Percentiles rank a stretch among this genome's conserved stretches.
These are phyloP conservation scores for Tragulus kanchil DNA, from an alignment of 2,113 vertebrate genomes.

Conservation along the genomic window DNA sequence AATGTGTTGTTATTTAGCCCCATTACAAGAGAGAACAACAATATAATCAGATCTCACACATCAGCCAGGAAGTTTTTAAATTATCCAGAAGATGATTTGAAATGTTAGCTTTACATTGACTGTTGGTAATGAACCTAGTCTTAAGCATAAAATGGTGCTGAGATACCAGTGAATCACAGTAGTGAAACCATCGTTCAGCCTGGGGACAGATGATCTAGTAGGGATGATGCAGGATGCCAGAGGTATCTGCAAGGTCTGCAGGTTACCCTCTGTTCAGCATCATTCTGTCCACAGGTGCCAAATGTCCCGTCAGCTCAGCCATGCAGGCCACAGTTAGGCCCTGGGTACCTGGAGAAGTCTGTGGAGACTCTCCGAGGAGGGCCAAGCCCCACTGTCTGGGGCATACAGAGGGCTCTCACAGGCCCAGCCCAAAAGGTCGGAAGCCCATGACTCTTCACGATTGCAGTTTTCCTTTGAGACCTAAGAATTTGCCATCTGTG, in stretches of 20 bases:
- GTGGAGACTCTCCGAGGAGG: neutral
- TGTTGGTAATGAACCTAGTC: neutral
- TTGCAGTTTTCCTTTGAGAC: neutral
- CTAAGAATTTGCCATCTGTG: neutral
- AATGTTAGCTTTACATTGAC: neutral
- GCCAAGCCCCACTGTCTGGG: neutral
- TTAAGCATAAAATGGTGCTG: too few species aligned
- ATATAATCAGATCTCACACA: neutral
- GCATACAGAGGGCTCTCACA: neutral
- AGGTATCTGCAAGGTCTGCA: neutral
- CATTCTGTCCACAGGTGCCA: neutral
- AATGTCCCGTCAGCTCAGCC: neutral
- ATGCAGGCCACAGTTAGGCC: neutral
- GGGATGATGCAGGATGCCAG: neutral
- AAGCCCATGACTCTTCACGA: fast-evolving
- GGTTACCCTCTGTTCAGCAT: neutral
- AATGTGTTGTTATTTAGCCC: neutral
- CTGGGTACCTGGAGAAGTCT: neutral
- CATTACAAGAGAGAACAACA: neutral
- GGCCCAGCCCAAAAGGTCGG: neutral
- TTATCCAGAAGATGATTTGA: neutral
- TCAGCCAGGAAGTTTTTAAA: neutral
- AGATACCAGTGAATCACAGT: neutral
- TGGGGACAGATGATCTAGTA: neutral
- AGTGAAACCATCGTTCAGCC: neutral